Evolutionary conservation across 2,797 vertebrate species (phyloP), one percentile per base, ranked within the genome.

Genomic region (Siniperca undulata): DNA sequence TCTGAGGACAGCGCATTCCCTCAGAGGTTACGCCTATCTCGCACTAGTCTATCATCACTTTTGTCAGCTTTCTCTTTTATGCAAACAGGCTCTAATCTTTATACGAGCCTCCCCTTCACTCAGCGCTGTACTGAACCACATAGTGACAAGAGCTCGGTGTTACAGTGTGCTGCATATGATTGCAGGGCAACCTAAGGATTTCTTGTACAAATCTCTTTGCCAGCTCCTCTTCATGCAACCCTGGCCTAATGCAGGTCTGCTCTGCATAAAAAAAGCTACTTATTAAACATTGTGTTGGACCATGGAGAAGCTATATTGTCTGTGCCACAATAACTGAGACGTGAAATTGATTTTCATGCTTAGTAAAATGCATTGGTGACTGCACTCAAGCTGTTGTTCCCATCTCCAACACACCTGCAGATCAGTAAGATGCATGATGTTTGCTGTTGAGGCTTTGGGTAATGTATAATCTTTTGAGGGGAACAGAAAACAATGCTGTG

Each of bases 331-430:
- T 86, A 93, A 86, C 81, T 92, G 90, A 92, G 90, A 90, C 82
- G 90, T 94, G 91, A 95, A 94, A 95, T 93, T 93, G 92, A 94
- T 95, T 95, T 95, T 93, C 88, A 92, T 87, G 92, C 93, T 93
- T 88, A 87, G 90, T 87, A 86, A 94, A 92, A 93, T 89, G 92
- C 77, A 88, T 86, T 89, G 85, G 88, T 83, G 85, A 78, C 86
- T 85, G 81, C 74, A 66, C 74, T 83, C 89, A 81, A 83, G 91
- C 85, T 90, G 91, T 85, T 89, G 89, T 85, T 82, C 44, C 81
- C 77, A 52, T 85, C 80, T 64, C 66, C 67, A 34, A 62, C 80
- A 80, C 92, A 93, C 90, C 90, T 93, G 90, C 86, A 88, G 67
- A 84, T 86, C 83, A 83, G 87, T 46, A 77, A 89, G 90, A 92